A percentile compares a stretch with the other conserved stretches of the same genome.
Conservation (phyloP, 2,113 vertebrate genomes). For the Pluvianellus socialis region DNA sequence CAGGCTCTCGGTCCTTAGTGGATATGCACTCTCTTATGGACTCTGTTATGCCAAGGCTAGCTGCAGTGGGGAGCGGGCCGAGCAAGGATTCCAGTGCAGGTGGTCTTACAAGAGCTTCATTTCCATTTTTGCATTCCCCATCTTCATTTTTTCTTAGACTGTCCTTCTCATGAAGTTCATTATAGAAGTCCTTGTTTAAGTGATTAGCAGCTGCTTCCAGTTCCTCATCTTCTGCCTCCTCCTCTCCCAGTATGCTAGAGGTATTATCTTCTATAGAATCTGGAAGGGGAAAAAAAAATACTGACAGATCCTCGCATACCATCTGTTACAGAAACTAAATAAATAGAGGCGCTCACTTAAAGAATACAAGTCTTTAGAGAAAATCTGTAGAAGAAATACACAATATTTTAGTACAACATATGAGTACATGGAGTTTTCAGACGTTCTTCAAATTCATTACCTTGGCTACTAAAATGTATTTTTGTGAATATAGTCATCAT, state of each 20-base stretch:
- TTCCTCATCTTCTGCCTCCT: slow-evolving; percentile 85
- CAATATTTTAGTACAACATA: background rate
- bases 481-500: background rate
- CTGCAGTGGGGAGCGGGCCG: slow-evolving; percentile 86
- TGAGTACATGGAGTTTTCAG: background rate
- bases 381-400: background rate
- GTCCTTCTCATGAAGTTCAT: slow-evolving; percentile 78
- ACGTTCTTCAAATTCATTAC: background rate
- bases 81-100: slow-evolving; percentile 85
- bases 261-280: slow-evolving; percentile 75
- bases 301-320: background rate
- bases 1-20: slow-evolving; percentile 74
- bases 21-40: slow-evolving; percentile 81
- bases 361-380: background rate
- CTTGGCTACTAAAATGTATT: background rate
- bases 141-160: background rate
- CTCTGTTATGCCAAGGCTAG: slow-evolving; percentile 87
- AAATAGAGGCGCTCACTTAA: background rate
- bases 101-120: slow-evolving; percentile 41
- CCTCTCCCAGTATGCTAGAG: slow-evolving; percentile 74
- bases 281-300: slow-evolving; percentile 15
- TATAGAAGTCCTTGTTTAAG: slow-evolving; percentile 84
- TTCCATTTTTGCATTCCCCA: background rate
- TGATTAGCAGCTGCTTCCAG: slow-evolving; percentile 87
- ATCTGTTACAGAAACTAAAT: background rate